Evolutionary conservation across 2,113 vertebrate genomes (phyloP).

Genomic region (Chloropsis cyanopogon): DNA sequence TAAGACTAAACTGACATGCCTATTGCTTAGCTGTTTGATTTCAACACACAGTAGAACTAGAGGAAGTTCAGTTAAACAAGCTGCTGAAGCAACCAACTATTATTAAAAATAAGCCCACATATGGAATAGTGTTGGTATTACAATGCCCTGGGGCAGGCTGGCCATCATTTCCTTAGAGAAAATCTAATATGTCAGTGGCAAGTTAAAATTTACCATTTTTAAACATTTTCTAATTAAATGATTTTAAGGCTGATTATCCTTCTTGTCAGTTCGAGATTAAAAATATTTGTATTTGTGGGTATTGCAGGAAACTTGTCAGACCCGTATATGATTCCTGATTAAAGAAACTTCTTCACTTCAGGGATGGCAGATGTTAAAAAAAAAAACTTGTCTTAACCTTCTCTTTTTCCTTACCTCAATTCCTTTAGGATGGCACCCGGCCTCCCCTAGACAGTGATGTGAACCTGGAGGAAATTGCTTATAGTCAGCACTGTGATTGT

Average conservation of each 20-base stretch:
- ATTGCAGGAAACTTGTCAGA: neutral
- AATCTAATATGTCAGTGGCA: neutral
- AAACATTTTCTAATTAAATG: neutral
- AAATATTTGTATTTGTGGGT: neutral
- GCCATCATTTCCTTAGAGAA: neutral
- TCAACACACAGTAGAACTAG: neutral
- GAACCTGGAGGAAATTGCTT: conserved; percentile 81
- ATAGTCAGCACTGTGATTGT: conserved; percentile 79
- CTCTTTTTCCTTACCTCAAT: neutral
- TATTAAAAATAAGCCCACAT: neutral
- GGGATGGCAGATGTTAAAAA: neutral
- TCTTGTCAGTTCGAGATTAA: neutral
- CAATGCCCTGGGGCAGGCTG: neutral
- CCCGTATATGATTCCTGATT: neutral
- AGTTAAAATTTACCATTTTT: neutral
- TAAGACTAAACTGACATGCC: neutral
- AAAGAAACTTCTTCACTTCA: neutral
- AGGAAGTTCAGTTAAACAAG: neutral
- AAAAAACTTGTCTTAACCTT: neutral
- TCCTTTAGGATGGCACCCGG: conserved; percentile 79
- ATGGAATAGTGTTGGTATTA: neutral
- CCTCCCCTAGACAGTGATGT: conserved; percentile 84
- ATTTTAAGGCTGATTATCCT: neutral
- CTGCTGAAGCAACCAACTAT: neutral
- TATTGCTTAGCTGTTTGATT: neutral